phyloP scores from a whole-genome alignment of 2,888 invertebrate species.

The Muscina levida region DNA sequence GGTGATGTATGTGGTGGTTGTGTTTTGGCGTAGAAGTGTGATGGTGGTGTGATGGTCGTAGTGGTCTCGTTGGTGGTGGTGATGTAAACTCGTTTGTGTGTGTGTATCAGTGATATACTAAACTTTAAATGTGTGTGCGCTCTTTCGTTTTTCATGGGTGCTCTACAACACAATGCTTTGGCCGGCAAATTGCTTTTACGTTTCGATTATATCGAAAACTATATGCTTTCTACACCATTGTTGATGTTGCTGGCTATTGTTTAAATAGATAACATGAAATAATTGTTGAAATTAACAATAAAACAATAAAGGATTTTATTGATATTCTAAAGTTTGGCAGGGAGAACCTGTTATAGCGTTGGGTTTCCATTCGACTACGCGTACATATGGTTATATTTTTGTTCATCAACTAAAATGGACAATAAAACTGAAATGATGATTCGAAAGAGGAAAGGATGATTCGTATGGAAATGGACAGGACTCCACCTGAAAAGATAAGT shows the following conservation, averaged over 20 bases:
- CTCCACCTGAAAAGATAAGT: too few relatives aligned
- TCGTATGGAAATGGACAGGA: too few relatives aligned
- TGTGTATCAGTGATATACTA: constrained; percentile 10
- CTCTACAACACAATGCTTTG: constrained; percentile 54
- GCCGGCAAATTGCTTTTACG: constrained; percentile 49
- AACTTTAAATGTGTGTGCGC: not conserved
- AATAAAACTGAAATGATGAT: too few relatives aligned
- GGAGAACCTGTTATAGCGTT: not conserved
- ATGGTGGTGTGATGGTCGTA: constrained; percentile 11
- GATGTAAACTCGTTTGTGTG: not conserved
- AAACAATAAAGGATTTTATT: not conserved
- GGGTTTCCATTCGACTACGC: too few relatives aligned
- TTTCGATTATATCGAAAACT: constrained; percentile 43
- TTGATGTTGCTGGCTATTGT: constrained; percentile 12
- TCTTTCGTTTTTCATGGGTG: constrained; percentile 52
- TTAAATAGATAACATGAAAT: constrained; percentile 26
- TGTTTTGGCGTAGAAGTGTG: constrained; percentile 40
- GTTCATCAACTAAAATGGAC: too few relatives aligned
- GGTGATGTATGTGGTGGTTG: constrained; percentile 63
- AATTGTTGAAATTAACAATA: constrained; percentile 47
- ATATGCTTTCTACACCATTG: constrained; percentile 28
- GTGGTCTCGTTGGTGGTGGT: not conserved
- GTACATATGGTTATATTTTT: too few relatives aligned
- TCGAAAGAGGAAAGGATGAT: too few relatives aligned
- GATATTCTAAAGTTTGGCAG: not conserved